A percentile compares a stretch with the other conserved stretches of the same genome.
These are phyloP conservation scores for Hyaena hyaena DNA, from an alignment of 2,113 vertebrate genomes.

Conservation along the genomic window DNA sequence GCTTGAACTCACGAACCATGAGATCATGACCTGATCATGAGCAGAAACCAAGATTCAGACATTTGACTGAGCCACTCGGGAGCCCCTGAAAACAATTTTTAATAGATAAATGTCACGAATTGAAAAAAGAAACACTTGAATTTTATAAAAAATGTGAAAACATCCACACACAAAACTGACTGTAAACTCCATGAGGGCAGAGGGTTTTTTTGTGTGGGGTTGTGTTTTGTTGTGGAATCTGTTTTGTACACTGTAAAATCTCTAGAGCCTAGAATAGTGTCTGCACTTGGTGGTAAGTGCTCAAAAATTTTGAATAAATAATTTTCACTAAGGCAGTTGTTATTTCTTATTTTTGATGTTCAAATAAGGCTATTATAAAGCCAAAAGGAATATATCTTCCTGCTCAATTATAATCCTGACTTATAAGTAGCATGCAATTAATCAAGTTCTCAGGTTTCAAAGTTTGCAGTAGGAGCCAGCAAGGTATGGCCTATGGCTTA, in stretches of 20 bases:
- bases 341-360: background rate
- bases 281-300: background rate
- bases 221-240: background rate
- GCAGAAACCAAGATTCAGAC: too few relatives aligned
- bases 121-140: background rate
- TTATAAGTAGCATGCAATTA: background rate
- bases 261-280: background rate
- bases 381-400: background rate
- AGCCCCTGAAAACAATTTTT: background rate
- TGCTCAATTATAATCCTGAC: background rate
- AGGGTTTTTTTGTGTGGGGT: background rate
- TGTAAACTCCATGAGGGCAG: background rate
- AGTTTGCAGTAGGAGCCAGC: background rate
- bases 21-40: too few relatives aligned
- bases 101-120: background rate
- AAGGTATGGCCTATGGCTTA: background rate
- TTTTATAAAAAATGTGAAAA: background rate
- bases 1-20: too few relatives aligned
- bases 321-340: background rate
- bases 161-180: background rate
- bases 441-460: background rate
- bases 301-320: background rate
- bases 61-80: too few relatives aligned
- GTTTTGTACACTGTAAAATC: background rate
- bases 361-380: slow-evolving; percentile 23